These are phyloP conservation scores for Mormyrus proboscirostris DNA, from an alignment of 2,797 vertebrate genomes.

Conservation along the genomic window DNA sequence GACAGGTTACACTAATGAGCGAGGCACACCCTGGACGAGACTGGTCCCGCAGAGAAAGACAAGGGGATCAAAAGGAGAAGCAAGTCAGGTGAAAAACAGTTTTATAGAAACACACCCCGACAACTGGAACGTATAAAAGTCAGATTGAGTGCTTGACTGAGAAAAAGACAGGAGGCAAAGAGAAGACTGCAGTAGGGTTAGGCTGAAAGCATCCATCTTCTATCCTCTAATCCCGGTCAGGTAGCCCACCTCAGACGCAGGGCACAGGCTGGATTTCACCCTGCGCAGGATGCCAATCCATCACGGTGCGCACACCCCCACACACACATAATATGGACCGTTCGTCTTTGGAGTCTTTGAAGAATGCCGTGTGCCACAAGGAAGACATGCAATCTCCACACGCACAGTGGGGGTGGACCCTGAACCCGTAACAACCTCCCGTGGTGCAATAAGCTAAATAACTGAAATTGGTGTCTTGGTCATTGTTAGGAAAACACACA, in stretches of 20 bases:
- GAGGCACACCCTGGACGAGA: conserved; percentile 43
- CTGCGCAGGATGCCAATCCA: background rate
- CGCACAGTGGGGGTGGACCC: background rate
- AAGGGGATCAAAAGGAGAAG: background rate
- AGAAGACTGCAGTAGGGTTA: background rate
- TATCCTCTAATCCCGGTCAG: background rate
- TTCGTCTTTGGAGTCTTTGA: background rate
- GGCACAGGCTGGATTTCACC: background rate
- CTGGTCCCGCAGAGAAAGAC: conserved; percentile 32
- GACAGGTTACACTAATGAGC: conserved; percentile 52
- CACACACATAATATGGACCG: background rate
- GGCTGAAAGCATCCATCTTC: background rate
- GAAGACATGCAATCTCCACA: background rate
- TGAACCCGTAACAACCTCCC: background rate
- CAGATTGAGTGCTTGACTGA: background rate
- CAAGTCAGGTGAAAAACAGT: background rate
- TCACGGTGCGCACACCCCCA: background rate
- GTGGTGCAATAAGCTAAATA: background rate
- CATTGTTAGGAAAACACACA: background rate
- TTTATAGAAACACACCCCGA: background rate
- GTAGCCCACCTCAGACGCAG: background rate
- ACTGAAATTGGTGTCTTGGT: background rate
- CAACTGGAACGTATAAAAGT: background rate
- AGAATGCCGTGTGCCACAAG: background rate
- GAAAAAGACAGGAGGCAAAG: background rate